These are phyloP conservation scores for Oedothorax gibbosus DNA, from an alignment of 1,140 invertebrate genomes.

Conservation along the genomic window DNA sequence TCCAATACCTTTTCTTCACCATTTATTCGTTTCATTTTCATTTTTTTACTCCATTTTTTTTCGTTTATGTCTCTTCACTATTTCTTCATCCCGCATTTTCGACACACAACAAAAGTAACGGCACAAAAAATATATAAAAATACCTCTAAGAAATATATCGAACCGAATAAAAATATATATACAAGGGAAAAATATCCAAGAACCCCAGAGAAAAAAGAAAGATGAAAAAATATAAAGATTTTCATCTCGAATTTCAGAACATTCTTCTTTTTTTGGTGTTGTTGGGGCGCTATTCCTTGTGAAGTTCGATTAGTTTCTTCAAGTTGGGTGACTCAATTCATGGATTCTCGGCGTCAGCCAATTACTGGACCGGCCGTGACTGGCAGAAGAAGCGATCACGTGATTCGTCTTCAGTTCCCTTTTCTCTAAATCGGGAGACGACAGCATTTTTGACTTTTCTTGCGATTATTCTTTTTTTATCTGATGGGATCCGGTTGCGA, in stretches of 20 bases:
- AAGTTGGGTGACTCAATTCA: slow-evolving; percentile 60
- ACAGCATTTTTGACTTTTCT: slow-evolving; percentile 35
- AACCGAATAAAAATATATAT: slow-evolving; percentile 36
- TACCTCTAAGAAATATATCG: slow-evolving; percentile 42
- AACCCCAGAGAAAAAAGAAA: slow-evolving; percentile 8
- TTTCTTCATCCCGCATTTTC: slow-evolving; percentile 39
- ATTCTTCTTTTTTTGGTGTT: slow-evolving; percentile 40
- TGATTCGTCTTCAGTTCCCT: slow-evolving; percentile 57
- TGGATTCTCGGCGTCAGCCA: slow-evolving; percentile 52
- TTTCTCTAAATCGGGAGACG: slow-evolving; percentile 20
- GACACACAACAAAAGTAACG: slow-evolving; percentile 45
- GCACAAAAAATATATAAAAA: slow-evolving; percentile 44
- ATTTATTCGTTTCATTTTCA: slow-evolving; percentile 46
- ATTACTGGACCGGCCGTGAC: slow-evolving; percentile 57
- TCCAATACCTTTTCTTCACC: slow-evolving; percentile 60
- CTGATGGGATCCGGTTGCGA: too few species aligned
- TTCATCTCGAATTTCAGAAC: slow-evolving; percentile 60
- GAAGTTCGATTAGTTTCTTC: slow-evolving; percentile 61
- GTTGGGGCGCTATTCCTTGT: slow-evolving; percentile 54
- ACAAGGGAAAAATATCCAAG: slow-evolving; percentile 7
- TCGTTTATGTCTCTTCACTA: slow-evolving; percentile 4
- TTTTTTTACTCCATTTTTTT: slow-evolving; percentile 20
- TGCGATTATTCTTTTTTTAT: too few species aligned
- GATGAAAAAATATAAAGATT: slow-evolving; percentile 48
- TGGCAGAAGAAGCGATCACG: slow-evolving; percentile 60